Percentiles rank a stretch among this genome's conserved stretches.
These are phyloP conservation scores for Notodonta dromedarius DNA, from an alignment of 2,888 invertebrate species.

Conservation along the genomic window DNA sequence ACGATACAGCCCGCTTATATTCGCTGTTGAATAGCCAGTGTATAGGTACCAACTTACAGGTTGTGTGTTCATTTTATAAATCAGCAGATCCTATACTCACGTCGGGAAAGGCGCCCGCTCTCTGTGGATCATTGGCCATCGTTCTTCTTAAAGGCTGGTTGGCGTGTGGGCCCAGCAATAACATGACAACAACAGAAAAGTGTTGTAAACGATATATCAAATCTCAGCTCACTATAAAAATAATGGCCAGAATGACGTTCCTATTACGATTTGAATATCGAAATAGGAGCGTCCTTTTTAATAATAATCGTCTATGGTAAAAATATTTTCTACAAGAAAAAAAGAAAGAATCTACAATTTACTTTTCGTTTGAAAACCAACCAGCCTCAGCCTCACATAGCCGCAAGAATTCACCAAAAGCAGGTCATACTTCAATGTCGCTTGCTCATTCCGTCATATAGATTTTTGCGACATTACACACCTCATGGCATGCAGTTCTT, in stretches of 20 bases:
- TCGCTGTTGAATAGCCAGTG: background rate
- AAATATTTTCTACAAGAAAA: no score
- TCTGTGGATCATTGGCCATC: constrained; percentile 4
- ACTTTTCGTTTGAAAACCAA: background rate
- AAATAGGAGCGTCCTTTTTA: background rate
- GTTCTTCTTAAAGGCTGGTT: constrained; percentile 7
- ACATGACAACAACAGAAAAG: constrained; percentile 8
- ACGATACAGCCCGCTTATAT: background rate
- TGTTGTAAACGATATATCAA: constrained; percentile 2
- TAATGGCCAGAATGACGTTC: background rate
- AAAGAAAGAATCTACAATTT: no score
- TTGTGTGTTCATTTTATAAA: constrained; percentile 1
- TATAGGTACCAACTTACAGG: background rate
- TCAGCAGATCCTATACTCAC: constrained; percentile 3
- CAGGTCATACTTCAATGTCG: background rate
- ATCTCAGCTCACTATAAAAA: background rate
- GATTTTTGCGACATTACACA: background rate
- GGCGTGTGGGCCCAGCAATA: constrained; percentile 4
- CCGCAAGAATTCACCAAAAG: background rate
- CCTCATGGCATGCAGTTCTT: background rate
- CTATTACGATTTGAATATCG: background rate
- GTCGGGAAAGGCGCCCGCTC: background rate
- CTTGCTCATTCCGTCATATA: background rate
- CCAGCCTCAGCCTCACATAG: background rate
- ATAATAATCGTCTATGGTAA: background rate